Evolutionary conservation across 2,888 invertebrate species (phyloP).

Genomic region (Orchesella flavescens): DNA sequence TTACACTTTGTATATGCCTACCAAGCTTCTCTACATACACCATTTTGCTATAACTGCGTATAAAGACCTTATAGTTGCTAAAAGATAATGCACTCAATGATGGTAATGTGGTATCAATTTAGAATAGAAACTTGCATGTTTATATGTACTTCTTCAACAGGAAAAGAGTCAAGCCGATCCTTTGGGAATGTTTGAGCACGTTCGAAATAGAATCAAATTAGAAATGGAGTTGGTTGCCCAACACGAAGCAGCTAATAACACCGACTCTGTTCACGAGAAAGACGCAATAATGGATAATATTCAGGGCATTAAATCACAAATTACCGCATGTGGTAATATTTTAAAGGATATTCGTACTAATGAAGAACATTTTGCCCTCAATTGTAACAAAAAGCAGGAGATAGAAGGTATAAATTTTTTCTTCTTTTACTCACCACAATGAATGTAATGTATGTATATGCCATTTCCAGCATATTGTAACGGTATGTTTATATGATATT

Average conservation of each 20-base stretch:
- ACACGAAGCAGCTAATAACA: conserved; percentile 29
- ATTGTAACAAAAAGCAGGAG: conserved; percentile 51
- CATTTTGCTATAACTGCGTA: too few relatives aligned
- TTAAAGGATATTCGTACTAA: conserved; percentile 46
- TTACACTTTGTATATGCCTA: too few relatives aligned
- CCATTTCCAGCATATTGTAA: too few relatives aligned
- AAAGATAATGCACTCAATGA: too few relatives aligned
- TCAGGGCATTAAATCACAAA: conserved; percentile 13
- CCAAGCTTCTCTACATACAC: too few relatives aligned
- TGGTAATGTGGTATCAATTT: too few relatives aligned
- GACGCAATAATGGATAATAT: conserved; percentile 51
- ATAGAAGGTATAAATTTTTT: conserved; percentile 30
- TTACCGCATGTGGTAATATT: conserved; percentile 5
- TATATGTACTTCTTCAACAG: background rate
- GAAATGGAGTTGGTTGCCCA: conserved; percentile 38
- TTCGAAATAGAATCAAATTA: conserved; percentile 42
- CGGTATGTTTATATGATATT: too few relatives aligned
- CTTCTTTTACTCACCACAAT: background rate
- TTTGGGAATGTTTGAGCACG: conserved; percentile 51
- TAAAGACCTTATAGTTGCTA: too few relatives aligned
- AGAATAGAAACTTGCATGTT: too few relatives aligned
- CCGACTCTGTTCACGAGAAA: conserved; percentile 26
- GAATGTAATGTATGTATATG: background rate
- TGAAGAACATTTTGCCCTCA: conserved; percentile 47
- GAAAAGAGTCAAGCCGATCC: conserved; percentile 49